phyloP scores from a whole-genome alignment of 2,888 invertebrate species.

The Lasioglossum villosulum region DNA sequence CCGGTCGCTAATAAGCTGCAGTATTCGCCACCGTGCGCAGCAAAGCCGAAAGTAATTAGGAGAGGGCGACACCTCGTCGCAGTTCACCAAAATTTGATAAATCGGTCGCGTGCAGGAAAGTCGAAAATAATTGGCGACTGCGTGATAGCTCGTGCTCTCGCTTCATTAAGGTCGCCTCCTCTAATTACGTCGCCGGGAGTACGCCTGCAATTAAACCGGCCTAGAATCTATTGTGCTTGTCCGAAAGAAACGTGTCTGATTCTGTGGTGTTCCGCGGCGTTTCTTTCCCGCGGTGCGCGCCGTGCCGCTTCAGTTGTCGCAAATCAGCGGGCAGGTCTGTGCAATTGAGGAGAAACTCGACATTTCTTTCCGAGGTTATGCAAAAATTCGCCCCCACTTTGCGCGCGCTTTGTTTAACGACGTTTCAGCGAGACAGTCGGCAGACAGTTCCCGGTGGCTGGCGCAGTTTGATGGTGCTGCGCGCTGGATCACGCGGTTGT shows the following conservation, averaged over 20 bases:
- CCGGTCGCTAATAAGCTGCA: neutral
- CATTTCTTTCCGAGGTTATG: conserved; percentile 82
- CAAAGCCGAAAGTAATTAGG: neutral
- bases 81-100: neutral
- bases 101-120: neutral
- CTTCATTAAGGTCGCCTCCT: neutral
- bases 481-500: neutral
- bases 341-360: conserved; percentile 81
- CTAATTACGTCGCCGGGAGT: conserved; percentile 7
- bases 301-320: conserved; percentile 82
- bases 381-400: conserved; percentile 78
- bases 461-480: conserved; percentile 29
- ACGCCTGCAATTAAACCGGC: conserved; percentile 47
- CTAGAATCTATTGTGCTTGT: conserved; percentile 15
- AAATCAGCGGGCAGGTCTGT: conserved; percentile 79
- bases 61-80: neutral
- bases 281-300: conserved; percentile 53
- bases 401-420: conserved; percentile 73
- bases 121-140: neutral
- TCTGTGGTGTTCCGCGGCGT: conserved; percentile 27
- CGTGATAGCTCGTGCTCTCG: neutral
- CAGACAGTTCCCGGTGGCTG: conserved; percentile 51
- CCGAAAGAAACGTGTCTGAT: conserved; percentile 7
- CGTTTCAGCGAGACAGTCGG: conserved; percentile 49
- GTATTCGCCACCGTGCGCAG: neutral